Conservation (phyloP, 2,888 invertebrate genomes). For the Rotaria sp. region DNA sequence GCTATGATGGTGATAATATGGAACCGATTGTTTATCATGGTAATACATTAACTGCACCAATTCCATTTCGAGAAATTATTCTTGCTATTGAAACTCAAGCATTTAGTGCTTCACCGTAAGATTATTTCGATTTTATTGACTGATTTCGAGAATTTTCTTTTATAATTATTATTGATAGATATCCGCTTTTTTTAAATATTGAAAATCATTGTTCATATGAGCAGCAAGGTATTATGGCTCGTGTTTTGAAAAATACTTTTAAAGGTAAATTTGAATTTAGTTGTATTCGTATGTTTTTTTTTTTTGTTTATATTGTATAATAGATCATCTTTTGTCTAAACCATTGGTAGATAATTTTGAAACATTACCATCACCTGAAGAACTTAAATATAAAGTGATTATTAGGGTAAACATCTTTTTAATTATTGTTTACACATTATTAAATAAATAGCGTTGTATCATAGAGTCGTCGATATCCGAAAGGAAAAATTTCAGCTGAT, state of each 20-base stretch:
- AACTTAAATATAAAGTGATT: slow-evolving; percentile 63
- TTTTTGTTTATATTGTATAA: neutral
- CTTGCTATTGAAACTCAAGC: neutral
- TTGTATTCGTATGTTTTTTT: neutral
- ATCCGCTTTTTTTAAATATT: slow-evolving; percentile 53
- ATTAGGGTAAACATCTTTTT: slow-evolving; percentile 51
- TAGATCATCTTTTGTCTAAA: slow-evolving; percentile 46
- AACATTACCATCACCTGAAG: slow-evolving; percentile 73
- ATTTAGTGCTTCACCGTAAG: neutral
- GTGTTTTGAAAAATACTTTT: slow-evolving; percentile 51
- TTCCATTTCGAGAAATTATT: neutral
- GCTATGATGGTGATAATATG: neutral
- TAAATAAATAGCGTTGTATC: neutral
- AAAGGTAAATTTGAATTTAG: slow-evolving; percentile 60
- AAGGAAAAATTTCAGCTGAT: neutral
- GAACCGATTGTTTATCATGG: slow-evolving; percentile 14
- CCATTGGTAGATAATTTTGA: slow-evolving; percentile 67
- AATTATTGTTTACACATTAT: neutral
- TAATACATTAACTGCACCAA: neutral
- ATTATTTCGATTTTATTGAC: neutral
- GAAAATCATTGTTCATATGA: slow-evolving; percentile 54
- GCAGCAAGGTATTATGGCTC: slow-evolving; percentile 54
- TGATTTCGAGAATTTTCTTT: neutral
- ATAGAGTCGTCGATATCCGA: slow-evolving; percentile 3
- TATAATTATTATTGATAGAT: slow-evolving; percentile 45